These are phyloP conservation scores for Oxystoma pomonae DNA, from an alignment of 2,888 invertebrate genomes.

Conservation along the genomic window DNA sequence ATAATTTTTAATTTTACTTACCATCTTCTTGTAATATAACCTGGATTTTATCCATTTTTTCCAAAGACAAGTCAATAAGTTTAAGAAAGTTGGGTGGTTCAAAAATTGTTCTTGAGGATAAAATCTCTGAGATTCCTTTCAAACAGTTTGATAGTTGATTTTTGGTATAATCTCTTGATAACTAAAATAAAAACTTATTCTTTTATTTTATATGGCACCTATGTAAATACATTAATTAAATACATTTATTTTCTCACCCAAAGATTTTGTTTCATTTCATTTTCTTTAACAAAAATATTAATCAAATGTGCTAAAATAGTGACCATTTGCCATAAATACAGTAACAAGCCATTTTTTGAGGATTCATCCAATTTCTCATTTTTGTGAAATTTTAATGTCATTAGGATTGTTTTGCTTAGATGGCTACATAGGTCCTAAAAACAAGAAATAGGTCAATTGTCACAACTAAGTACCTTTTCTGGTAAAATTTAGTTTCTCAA, in stretches of 20 bases:
- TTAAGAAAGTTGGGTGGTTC: slow-evolving; percentile 38
- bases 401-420: slow-evolving; percentile 23
- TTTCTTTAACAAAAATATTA: slow-evolving; percentile 29
- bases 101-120: slow-evolving; percentile 20
- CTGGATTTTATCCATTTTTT: slow-evolving; percentile 35
- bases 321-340: slow-evolving; percentile 28
- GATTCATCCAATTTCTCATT: slow-evolving; percentile 14
- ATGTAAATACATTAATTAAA: too few species aligned
- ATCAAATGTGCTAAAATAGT: slow-evolving; percentile 27
- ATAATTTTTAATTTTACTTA: neutral
- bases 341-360: slow-evolving; percentile 18
- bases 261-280: slow-evolving; percentile 19
- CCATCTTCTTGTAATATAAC: slow-evolving; percentile 26
- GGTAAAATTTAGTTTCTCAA: too few species aligned
- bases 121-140: slow-evolving; percentile 26
- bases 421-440: slow-evolving; percentile 26
- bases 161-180: slow-evolving; percentile 31
- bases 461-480: neutral
- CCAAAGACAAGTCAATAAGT: slow-evolving; percentile 41
- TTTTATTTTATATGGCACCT: slow-evolving; percentile 3
- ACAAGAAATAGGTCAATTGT: neutral
- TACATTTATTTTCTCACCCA: too few species aligned
- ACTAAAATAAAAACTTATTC: slow-evolving; percentile 28
- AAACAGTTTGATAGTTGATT: slow-evolving; percentile 34
- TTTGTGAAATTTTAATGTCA: slow-evolving; percentile 19